phyloP scores from a whole-genome alignment of 1,140 invertebrate genomes.

The Cydia splendana region DNA sequence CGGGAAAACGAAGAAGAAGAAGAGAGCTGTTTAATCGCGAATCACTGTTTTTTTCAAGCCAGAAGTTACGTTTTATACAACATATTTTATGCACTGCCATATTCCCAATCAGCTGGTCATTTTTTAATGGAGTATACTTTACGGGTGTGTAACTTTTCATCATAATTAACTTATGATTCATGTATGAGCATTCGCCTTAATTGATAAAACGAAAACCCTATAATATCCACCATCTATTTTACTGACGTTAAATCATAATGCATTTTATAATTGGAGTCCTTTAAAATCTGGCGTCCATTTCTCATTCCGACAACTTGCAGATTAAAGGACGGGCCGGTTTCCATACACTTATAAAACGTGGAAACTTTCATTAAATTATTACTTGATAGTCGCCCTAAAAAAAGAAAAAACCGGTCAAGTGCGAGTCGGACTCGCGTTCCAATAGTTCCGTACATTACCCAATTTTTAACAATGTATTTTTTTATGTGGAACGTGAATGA shows the following conservation, averaged over 20 bases:
- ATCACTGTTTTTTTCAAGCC: too few relatives aligned
- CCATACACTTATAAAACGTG: too few relatives aligned
- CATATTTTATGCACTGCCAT: not conserved
- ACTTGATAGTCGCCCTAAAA: too few relatives aligned
- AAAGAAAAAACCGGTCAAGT: too few relatives aligned
- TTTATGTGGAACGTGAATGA: too few relatives aligned
- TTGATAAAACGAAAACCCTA: constrained; percentile 1
- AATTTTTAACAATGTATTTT: too few relatives aligned
- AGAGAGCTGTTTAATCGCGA: too few relatives aligned
- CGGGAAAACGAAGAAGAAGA: too few relatives aligned
- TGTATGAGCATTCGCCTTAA: not conserved
- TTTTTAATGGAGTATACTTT: not conserved
- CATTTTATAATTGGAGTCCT: not conserved
- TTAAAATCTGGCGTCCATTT: not conserved
- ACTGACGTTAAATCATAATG: not conserved
- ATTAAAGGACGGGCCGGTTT: not conserved
- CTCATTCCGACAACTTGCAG: not conserved
- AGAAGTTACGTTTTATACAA: too few relatives aligned
- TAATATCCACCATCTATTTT: not conserved
- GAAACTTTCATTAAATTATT: too few relatives aligned
- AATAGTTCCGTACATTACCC: too few relatives aligned
- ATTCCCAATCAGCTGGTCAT: not conserved
- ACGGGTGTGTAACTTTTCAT: not conserved
- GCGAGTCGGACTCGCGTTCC: too few relatives aligned
- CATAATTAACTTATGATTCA: not conserved